Conservation (phyloP, 1,140 invertebrate genomes). For the Drosophila busckii region DNA sequence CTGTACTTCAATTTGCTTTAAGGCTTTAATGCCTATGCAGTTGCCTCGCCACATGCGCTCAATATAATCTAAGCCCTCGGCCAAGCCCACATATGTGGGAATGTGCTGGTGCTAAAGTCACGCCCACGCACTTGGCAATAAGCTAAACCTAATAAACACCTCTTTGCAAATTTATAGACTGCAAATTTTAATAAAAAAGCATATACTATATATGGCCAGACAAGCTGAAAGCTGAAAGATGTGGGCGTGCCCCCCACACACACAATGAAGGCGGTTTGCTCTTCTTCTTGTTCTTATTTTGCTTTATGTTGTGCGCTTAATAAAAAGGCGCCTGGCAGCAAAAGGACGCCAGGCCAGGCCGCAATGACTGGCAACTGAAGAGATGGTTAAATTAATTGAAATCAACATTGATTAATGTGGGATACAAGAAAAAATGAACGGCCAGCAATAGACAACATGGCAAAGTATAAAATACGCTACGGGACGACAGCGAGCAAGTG, state of each 20-base stretch:
- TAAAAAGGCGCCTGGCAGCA: conserved; percentile 43
- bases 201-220: conserved; percentile 29
- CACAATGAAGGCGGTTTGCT: conserved; percentile 20
- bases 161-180: conserved; percentile 68
- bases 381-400: conserved; percentile 77
- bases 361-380: conserved; percentile 59
- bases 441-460: conserved; percentile 26
- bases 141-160: conserved; percentile 29
- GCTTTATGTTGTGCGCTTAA: conserved; percentile 34
- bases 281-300: neutral
- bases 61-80: no score
- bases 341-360: conserved; percentile 25
- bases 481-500: neutral
- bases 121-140: neutral
- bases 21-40: no score
- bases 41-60: no score
- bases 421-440: conserved; percentile 58
- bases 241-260: conserved; percentile 16
- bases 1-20: no score
- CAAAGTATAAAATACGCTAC: conserved; percentile 6
- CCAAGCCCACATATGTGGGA: no score
- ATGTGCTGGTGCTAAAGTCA: no score
- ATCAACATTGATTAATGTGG: conserved; percentile 76
- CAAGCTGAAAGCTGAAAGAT: conserved; percentile 25
- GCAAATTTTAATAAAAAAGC: conserved; percentile 64